Conservation (phyloP, 2,888 invertebrate species). For the Netelia fuscicornis region DNA sequence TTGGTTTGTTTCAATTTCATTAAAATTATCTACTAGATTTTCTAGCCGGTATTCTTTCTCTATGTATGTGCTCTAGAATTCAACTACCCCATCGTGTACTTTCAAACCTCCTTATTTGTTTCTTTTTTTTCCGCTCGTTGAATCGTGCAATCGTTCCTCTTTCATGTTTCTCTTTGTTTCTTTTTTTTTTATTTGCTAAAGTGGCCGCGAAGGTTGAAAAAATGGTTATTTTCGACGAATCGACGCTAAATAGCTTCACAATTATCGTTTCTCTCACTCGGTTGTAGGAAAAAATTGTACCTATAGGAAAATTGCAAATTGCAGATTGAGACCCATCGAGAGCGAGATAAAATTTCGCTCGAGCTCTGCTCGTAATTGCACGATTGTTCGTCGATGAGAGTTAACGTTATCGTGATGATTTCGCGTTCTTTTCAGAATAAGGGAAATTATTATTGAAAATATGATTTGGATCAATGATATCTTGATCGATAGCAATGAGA, state of each 20-base stretch:
- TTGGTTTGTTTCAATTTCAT: conserved; percentile 36
- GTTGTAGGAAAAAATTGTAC: conserved; percentile 25
- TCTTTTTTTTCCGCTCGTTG: conserved; percentile 16
- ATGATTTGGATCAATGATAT: neutral
- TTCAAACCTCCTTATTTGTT: conserved; percentile 44
- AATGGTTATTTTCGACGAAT: neutral
- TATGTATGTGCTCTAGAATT: conserved; percentile 31
- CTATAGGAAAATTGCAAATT: conserved; percentile 38
- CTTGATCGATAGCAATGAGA: neutral
- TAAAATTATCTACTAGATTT: conserved; percentile 59
- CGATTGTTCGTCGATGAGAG: conserved; percentile 49
- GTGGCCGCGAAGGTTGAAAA: conserved; percentile 24
- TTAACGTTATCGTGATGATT: conserved; percentile 1
- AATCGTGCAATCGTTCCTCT: conserved; percentile 25
- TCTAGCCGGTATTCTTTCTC: conserved; percentile 29
- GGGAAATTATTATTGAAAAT: neutral
- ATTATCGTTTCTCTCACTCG: conserved; percentile 27
- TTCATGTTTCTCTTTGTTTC: conserved; percentile 4
- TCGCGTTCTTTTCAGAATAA: neutral
- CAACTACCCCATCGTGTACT: conserved; percentile 51
- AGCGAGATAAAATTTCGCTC: conserved; percentile 18
- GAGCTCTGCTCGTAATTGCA: conserved; percentile 17
- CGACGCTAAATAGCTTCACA: conserved; percentile 21
- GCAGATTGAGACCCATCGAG: neutral
- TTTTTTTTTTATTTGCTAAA: conserved; percentile 17